Conservation (phyloP, 1,140 invertebrate genomes). For the Drosophila mayri region DNA sequence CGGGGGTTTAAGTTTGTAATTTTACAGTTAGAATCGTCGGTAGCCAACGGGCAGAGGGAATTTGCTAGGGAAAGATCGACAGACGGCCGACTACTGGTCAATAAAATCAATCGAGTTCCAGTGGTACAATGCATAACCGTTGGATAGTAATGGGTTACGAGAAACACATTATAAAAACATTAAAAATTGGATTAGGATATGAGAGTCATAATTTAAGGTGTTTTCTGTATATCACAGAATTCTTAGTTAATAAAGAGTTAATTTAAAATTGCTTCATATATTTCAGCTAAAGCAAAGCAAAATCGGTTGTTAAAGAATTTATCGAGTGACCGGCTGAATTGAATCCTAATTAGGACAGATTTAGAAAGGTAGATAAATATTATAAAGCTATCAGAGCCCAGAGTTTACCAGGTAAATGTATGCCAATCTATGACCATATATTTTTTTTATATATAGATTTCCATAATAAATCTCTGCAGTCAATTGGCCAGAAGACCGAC, state of each 20-base stretch:
- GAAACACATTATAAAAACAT: conserved; percentile 1
- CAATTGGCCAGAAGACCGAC: conserved; percentile 64
- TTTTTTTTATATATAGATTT: conserved; percentile 81
- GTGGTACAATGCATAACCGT: conserved; percentile 18
- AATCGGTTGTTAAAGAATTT: conserved; percentile 17
- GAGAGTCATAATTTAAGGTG: not conserved
- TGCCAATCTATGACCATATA: conserved; percentile 73
- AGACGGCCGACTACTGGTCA: conserved; percentile 42
- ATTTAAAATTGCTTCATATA: not conserved
- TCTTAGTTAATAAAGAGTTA: not conserved
- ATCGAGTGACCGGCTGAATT: conserved; percentile 25
- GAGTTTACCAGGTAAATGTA: conserved; percentile 33
- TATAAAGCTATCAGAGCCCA: conserved; percentile 29
- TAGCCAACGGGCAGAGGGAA: conserved; percentile 31
- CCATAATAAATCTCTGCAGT: conserved; percentile 77
- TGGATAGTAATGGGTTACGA: conserved; percentile 1
- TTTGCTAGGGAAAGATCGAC: conserved; percentile 17
- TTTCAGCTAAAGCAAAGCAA: conserved; percentile 17
- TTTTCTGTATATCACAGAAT: not conserved
- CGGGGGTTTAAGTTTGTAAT: conserved; percentile 41
- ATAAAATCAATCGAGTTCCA: conserved; percentile 37
- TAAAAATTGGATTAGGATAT: conserved; percentile 11
- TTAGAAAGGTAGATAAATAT: conserved; percentile 62
- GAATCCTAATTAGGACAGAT: conserved; percentile 60
- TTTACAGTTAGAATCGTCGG: conserved; percentile 69